Conservation (phyloP, 2,797 vertebrate genomes). For the Gephyroberyx darwinii region DNA sequence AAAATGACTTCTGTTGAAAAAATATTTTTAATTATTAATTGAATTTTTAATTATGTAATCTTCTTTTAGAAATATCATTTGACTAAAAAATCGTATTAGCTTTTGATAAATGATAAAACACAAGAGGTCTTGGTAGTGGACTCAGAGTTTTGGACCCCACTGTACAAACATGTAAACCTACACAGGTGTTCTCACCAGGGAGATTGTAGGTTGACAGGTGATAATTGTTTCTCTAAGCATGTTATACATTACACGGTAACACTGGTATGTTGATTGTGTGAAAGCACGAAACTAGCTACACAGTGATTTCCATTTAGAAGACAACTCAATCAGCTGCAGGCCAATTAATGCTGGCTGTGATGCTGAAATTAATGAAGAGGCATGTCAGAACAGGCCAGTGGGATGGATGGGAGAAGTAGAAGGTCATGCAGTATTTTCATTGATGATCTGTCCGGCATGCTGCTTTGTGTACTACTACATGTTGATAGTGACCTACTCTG, state of each 20-base stretch:
- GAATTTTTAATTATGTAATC: too few species aligned
- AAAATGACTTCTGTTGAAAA: too few species aligned
- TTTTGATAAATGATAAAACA: too few species aligned
- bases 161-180: neutral
- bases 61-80: too few species aligned
- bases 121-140: too few species aligned
- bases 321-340: conserved; percentile 59
- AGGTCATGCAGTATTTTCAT: conserved; percentile 39
- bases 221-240: conserved; percentile 31
- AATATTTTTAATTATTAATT: too few species aligned
- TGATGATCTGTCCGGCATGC: conserved; percentile 25
- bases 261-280: conserved; percentile 9
- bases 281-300: conserved; percentile 32
- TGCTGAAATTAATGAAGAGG: conserved; percentile 54
- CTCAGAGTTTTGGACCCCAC: too few species aligned
- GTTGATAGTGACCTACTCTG: neutral
- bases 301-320: conserved; percentile 57
- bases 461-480: conserved; percentile 9
- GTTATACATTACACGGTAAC: conserved; percentile 25
- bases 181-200: conserved; percentile 15
- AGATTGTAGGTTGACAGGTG: neutral
- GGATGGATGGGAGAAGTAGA: conserved; percentile 27
- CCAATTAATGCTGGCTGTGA: conserved; percentile 52
- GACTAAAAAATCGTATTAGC: too few species aligned
- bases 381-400: conserved; percentile 24